Conservation (phyloP, 2,797 vertebrate species). For the Yasuhikotakia modesta region DNA sequence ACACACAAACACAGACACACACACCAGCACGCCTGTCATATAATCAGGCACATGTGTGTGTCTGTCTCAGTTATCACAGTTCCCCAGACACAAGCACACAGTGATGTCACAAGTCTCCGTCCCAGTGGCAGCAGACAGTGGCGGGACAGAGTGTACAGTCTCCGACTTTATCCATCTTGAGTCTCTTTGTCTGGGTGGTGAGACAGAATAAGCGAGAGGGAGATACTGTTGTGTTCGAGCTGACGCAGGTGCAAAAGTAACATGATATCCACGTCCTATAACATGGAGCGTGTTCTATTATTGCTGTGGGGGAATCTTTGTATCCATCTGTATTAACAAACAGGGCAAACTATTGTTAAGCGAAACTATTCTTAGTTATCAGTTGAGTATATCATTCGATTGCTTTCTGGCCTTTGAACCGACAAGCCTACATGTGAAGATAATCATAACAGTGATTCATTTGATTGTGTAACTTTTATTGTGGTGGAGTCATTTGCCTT, state of each 20-base stretch:
- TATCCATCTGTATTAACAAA: slow-evolving; percentile 27
- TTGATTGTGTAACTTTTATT: slow-evolving; percentile 47
- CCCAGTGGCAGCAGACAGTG: slow-evolving; percentile 17
- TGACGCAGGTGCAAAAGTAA: slow-evolving; percentile 50
- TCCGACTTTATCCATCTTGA: slow-evolving; percentile 31
- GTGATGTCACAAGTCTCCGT: slow-evolving; percentile 21
- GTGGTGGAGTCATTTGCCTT: slow-evolving; percentile 38
- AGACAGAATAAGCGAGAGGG: slow-evolving; percentile 17
- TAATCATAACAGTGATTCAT: slow-evolving; percentile 40
- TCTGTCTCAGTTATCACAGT: background rate
- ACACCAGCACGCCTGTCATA: background rate
- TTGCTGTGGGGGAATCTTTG: slow-evolving; percentile 38
- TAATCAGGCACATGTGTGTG: background rate
- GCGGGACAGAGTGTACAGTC: slow-evolving; percentile 19
- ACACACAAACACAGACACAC: background rate
- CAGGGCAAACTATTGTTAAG: slow-evolving; percentile 5
- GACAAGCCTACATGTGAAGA: slow-evolving; percentile 37
- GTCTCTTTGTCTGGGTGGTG: slow-evolving; percentile 17
- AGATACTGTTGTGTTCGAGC: background rate
- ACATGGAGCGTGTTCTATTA: slow-evolving; percentile 43
- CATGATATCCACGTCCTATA: slow-evolving; percentile 39
- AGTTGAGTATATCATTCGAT: slow-evolving; percentile 7
- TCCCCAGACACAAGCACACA: background rate
- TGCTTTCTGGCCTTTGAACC: background rate
- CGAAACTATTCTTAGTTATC: slow-evolving; percentile 22